Base-by-base conservation (phyloP, 2,797 vertebrate genomes). In the Lagodon rhomboides region DNA sequence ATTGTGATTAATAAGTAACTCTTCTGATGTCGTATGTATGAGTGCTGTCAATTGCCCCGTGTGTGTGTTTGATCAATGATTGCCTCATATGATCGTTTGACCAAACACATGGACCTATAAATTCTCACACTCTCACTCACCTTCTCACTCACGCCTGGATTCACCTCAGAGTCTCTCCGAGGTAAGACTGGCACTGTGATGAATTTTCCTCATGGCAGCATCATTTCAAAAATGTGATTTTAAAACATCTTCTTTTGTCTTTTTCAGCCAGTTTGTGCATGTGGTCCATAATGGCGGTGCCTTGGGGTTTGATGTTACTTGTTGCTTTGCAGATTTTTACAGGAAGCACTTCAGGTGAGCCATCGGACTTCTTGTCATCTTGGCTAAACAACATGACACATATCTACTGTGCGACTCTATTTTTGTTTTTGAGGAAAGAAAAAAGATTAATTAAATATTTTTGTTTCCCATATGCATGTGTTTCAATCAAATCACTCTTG, bases 271-370 rank as follows among this genome's bases (percentile, higher is more conserved):
- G 25, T 61, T 76, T 46, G 30, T 56, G 43, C 20, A 56, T 75
- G 59, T 23, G 65, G 30, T 70, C 63, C 20, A 77, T 25, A 6
- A 91, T 90, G 91, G 59, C 9, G 18, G 12, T 5, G 0, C 30
- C 46, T 10, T 8, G 20, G 50, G 12, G 13, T 5, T 16, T 88
- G 11, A 15, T 81, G 1, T 69, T 84, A n/a, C 20, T 85, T 30
- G 50, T 91, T 20, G 66, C 89, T 77, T 41, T 89, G 5, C 63
- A 75, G 34, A 77, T 85, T 63, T 75, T 68, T 11, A 79, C 49
- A 23, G 54, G 58, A 76, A 44, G 0, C 2, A 34, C 59, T 54
- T 79, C 86, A 90, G 91, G 91, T 93, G 86, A 88, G 60, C 2
- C 1, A 1, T 41, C 47, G 68, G 5, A 49, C 12, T 46, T 58